Base-by-base conservation (phyloP, 2,888 invertebrate species). In the Podotricha telesiphe region DNA sequence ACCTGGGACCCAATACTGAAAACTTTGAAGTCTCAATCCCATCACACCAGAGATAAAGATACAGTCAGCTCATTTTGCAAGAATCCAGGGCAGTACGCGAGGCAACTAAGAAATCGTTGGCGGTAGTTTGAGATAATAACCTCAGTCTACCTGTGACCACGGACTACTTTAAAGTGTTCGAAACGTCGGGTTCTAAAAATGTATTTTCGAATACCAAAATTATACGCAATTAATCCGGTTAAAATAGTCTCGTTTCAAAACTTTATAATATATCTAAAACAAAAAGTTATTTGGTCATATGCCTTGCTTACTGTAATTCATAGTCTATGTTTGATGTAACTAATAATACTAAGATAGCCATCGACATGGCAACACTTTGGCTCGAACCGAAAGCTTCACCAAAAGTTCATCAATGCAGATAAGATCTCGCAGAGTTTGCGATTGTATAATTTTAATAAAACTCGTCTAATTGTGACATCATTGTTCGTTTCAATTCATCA, bases 381-480 rank as follows among this genome's bases (percentile, higher is more conserved):
- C 42, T 0, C 42, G 42, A 59, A 42, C 45, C 28, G 22, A 59
- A 59, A 59, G 22, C 70, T 70, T 51, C 67, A 73, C 73, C 73
- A 68, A 75, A 73, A 76, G 77, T 73, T 78, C 78, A 77, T 80
- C 78, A 40, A 40, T 50, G 13, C 48, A 15, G 66, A 66, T 85
- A 74, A 74, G 82, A 87, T 87, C 77, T 77, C 65, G n/a, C n/a
- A n/a, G n/a, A 71, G 71, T 75, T 80, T 83, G 84, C 83, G 84
- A 81, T 79, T 84, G 82, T 74, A 77, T 76, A 79, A 78, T 75
- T 80, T 75, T 77, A 73, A 75, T 76, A 77, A 77, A 79, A 76
- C 73, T 82, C 82, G 81, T 86, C 80, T 85, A 86, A 86, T 88
- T 88, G 89, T 91, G 88, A 91, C 89, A 85, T 91, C 90, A 89